Evolutionary conservation across 2,113 vertebrate species (phyloP).

Genomic region (Neofelis nebulosa): DNA sequence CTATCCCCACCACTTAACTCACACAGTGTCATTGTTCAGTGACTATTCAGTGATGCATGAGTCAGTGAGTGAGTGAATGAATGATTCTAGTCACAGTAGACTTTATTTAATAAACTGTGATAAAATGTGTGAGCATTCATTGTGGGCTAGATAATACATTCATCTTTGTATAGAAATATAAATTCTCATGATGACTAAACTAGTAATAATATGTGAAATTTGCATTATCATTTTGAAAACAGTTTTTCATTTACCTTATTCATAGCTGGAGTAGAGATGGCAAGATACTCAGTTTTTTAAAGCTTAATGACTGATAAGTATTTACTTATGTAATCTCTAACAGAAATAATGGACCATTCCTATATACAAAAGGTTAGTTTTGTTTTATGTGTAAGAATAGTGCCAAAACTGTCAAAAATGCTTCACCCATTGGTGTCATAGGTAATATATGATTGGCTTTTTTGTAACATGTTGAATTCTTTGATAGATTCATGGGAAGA

Average conservation of each 20-base stretch:
- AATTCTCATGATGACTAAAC: neutral
- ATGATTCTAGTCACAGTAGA: neutral
- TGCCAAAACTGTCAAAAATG: neutral
- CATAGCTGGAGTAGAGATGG: neutral
- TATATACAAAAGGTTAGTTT: neutral
- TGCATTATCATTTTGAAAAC: slow-evolving; percentile 21
- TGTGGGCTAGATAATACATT: slow-evolving; percentile 21
- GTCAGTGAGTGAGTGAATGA: neutral
- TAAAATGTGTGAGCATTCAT: slow-evolving; percentile 4
- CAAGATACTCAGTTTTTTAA: slow-evolving; percentile 22
- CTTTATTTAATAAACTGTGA: slow-evolving; percentile 14
- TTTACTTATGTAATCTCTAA: slow-evolving; percentile 37
- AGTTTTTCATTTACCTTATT: slow-evolving; percentile 29
- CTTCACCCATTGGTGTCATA: neutral
- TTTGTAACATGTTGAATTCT: slow-evolving; percentile 66
- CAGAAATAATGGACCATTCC: neutral
- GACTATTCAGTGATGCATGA: neutral
- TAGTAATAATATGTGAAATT: neutral
- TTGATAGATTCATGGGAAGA: slow-evolving; percentile 94
- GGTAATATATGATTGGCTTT: neutral
- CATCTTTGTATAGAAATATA: slow-evolving; percentile 17
- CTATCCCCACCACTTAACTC: neutral
- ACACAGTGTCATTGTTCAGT: neutral
- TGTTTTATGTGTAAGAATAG: neutral
- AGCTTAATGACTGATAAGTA: neutral